A percentile compares a stretch with the other conserved stretches of the same genome.
phyloP scores from a whole-genome alignment of 2,113 vertebrate species.

The Pollachius pollachius region DNA sequence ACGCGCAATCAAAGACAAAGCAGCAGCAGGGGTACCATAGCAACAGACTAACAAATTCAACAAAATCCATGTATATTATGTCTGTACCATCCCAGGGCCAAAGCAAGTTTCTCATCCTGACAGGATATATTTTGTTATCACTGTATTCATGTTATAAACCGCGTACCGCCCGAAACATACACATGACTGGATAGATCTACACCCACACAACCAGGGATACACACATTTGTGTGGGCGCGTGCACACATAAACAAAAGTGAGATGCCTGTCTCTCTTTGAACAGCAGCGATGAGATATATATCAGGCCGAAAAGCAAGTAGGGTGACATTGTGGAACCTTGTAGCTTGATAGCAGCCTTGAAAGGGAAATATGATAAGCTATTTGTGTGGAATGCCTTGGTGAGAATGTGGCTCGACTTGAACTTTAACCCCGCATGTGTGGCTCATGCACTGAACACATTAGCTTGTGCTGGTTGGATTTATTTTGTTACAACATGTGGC shows the following conservation, averaged over 20 bases:
- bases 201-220: not conserved
- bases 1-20: not conserved
- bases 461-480: conserved; percentile 6
- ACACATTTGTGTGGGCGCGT: conserved; percentile 1
- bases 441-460: conserved; percentile 16
- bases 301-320: conserved; percentile 41
- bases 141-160: not conserved
- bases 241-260: conserved; percentile 15
- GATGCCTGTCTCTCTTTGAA: conserved; percentile 28
- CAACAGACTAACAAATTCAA: not conserved
- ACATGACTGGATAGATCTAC: conserved; percentile 1
- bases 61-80: too few species aligned
- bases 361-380: conserved; percentile 47
- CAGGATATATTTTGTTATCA: not conserved
- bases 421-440: conserved; percentile 34
- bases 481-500: conserved; percentile 27
- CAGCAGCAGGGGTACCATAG: not conserved
- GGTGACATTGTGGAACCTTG: conserved; percentile 42
- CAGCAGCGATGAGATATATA: conserved; percentile 41
- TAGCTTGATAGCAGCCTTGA: conserved; percentile 36
- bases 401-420: conserved; percentile 40
- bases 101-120: not conserved
- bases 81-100: too few species aligned
- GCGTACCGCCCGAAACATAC: not conserved
- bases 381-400: conserved; percentile 49